Evolutionary conservation across 2,888 invertebrate species (phyloP).

Genomic region (Mechanitis messenoides): DNA sequence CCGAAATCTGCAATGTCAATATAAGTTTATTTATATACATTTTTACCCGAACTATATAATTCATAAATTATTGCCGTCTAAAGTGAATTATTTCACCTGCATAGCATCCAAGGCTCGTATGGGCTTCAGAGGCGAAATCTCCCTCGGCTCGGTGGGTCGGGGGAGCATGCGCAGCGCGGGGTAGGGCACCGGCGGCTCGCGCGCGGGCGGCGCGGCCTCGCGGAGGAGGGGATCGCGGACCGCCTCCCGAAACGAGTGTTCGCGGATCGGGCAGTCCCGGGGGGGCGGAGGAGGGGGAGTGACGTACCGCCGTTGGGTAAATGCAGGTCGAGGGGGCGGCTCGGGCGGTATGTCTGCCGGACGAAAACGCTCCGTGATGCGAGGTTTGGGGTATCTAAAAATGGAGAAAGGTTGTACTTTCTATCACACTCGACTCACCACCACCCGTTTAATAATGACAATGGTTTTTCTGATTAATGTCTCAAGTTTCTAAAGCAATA

Average conservation of each 20-base stretch:
- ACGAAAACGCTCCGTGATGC: slow-evolving; percentile 23
- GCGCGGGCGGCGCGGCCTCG: slow-evolving; percentile 13
- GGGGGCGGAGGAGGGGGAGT: slow-evolving; percentile 28
- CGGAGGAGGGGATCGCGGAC: slow-evolving; percentile 15
- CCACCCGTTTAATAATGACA: no score
- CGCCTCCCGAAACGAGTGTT: no score
- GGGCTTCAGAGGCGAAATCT: slow-evolving; percentile 38
- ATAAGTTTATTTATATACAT: not conserved
- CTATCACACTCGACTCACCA: no score
- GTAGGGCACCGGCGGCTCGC: slow-evolving; percentile 19
- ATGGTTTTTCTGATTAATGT: no score
- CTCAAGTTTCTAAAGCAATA: no score
- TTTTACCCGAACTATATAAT: no score
- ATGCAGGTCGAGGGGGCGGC: slow-evolving; percentile 24
- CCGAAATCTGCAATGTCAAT: slow-evolving; percentile 41
- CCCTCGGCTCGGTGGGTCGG: slow-evolving; percentile 28
- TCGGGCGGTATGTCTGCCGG: slow-evolving; percentile 21
- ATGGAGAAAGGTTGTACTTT: not conserved
- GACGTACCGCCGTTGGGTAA: slow-evolving; percentile 11
- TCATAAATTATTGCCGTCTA: no score
- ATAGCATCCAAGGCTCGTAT: slow-evolving; percentile 24
- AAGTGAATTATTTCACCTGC: slow-evolving; percentile 8
- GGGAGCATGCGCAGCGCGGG: slow-evolving; percentile 30
- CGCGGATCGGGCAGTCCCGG: slow-evolving; percentile 6
- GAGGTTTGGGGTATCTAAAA: slow-evolving; percentile 26